phyloP scores from a whole-genome alignment of 2,113 vertebrate species.

The Callipepla californica region DNA sequence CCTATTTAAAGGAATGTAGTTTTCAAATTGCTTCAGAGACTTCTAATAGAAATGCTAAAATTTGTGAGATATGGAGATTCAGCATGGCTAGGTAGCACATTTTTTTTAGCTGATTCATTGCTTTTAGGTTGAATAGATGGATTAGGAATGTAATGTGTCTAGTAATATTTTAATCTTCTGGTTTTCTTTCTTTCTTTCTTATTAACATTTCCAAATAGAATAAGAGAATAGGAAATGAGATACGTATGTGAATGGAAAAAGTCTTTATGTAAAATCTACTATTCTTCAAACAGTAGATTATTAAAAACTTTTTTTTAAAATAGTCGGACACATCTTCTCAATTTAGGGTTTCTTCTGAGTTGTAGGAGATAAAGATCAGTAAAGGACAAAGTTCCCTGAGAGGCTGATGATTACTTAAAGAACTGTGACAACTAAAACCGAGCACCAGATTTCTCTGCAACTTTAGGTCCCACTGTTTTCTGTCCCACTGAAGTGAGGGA shows the following conservation, averaged over 20 bases:
- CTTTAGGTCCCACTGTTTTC: not conserved
- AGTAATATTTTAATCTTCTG: not conserved
- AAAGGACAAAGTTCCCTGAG: not conserved
- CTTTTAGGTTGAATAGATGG: not conserved
- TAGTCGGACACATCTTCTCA: not conserved
- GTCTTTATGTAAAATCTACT: not conserved
- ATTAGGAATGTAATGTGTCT: not conserved
- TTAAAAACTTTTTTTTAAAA: not conserved
- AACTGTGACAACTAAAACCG: not conserved
- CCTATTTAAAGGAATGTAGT: not conserved
- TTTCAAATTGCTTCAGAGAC: not conserved
- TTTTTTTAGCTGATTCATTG: not conserved
- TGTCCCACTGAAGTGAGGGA: fast-evolving
- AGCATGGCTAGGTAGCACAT: fast-evolving
- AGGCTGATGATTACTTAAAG: not conserved
- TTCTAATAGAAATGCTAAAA: not conserved
- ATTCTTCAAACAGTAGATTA: fast-evolving
- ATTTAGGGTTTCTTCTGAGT: not conserved
- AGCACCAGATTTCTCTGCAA: not conserved
- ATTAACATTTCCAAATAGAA: not conserved
- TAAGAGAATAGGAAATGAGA: not conserved
- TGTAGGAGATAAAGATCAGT: not conserved
- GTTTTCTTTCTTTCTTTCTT: not conserved
- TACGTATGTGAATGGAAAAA: not conserved
- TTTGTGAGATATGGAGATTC: not conserved